phyloP scores from a whole-genome alignment of 2,888 invertebrate genomes.

The Netelia melanura region DNA sequence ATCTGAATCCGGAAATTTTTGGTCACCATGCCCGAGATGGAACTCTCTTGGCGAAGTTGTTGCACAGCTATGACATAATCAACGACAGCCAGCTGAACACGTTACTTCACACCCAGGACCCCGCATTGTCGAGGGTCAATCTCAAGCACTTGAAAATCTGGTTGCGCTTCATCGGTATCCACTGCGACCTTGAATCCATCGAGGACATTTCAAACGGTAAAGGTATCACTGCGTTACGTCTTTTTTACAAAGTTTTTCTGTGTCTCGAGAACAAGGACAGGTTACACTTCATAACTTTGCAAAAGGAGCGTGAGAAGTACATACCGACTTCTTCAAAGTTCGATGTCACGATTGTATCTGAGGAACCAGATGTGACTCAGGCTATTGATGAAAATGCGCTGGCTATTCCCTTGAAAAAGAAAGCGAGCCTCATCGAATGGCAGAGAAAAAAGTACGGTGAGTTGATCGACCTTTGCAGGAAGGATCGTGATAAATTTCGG shows the following conservation, averaged over 20 bases:
- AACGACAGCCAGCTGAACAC: constrained; percentile 86
- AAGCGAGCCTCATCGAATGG: constrained; percentile 87
- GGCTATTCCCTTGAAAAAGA: constrained; percentile 85
- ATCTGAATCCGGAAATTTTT: constrained; percentile 86
- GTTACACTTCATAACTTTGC: constrained; percentile 86
- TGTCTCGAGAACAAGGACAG: constrained; percentile 87
- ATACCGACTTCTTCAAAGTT: constrained; percentile 76
- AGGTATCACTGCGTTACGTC: constrained; percentile 86
- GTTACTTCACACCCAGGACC: constrained; percentile 84
- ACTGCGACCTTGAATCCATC: constrained; percentile 85
- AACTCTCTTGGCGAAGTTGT: constrained; percentile 86
- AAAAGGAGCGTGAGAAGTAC: constrained; percentile 80
- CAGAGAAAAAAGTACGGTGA: constrained; percentile 86
- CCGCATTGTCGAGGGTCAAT: constrained; percentile 85
- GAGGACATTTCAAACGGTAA: constrained; percentile 84
- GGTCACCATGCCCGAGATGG: constrained; percentile 87
- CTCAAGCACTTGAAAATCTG: constrained; percentile 86
- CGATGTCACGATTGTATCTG: constrained; percentile 73
- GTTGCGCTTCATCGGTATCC: constrained; percentile 86
- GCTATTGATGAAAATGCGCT: constrained; percentile 78
- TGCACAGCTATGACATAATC: constrained; percentile 87
- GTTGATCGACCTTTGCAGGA: constrained; percentile 85
- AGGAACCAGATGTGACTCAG: constrained; percentile 65
- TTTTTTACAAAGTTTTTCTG: constrained; percentile 88
- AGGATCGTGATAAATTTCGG: constrained; percentile 83